A percentile compares a stretch with the other conserved stretches of the same genome.
phyloP scores from a whole-genome alignment of 1,140 invertebrate species.

The Laodelphax striatellus region DNA sequence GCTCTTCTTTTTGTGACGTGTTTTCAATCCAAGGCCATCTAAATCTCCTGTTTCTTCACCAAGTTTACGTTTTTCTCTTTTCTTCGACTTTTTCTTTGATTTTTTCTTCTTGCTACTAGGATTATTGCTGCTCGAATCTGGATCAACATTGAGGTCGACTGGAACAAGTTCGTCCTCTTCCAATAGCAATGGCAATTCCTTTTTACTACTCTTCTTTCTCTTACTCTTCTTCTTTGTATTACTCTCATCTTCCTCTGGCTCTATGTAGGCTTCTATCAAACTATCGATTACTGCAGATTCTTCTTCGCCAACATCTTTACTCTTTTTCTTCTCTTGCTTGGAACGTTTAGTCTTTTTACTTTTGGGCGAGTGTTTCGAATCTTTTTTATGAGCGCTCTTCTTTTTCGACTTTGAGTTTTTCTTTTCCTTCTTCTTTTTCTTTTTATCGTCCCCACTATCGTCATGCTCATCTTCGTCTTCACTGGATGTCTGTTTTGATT shows the following conservation, averaged over 20 bases:
- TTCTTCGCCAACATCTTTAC: neutral
- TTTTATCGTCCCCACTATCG: neutral
- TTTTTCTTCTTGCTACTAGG: neutral
- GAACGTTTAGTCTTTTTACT: neutral
- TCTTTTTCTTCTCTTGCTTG: constrained; percentile 6
- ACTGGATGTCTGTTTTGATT: constrained; percentile 6
- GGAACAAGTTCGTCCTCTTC: too few species aligned
- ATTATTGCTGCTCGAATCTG: neutral
- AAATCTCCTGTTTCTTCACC: neutral
- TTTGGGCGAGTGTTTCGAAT: too few species aligned
- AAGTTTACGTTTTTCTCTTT: neutral
- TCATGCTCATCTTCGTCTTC: constrained; percentile 4
- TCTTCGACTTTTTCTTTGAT: neutral
- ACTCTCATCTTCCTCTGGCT: neutral
- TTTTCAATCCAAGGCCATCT: neutral
- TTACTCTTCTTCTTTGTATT: neutral
- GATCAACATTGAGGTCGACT: neutral
- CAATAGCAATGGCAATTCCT: neutral
- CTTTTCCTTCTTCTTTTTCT: constrained; percentile 2
- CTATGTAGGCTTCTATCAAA: neutral
- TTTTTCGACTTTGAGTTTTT: constrained; percentile 8
- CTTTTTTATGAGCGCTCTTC: neutral
- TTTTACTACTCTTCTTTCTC: constrained; percentile 5
- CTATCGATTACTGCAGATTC: neutral
- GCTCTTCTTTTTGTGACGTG: too few species aligned